phyloP scores from a whole-genome alignment of 2,888 invertebrate genomes.

The Tipula helvola region DNA sequence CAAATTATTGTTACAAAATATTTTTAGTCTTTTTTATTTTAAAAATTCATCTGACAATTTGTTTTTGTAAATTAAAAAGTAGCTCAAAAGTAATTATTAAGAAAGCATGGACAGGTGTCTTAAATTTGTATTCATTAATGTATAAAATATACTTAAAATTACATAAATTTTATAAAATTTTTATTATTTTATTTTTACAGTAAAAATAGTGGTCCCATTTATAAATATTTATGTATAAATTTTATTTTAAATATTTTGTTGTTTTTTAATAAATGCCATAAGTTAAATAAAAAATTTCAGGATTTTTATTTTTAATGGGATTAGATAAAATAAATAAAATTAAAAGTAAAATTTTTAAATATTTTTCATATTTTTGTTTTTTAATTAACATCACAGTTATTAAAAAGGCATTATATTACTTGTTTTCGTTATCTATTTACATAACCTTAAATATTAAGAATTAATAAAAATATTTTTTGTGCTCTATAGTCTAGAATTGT shows the following conservation, averaged over 20 bases:
- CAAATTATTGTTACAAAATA: not conserved
- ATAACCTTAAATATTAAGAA: not conserved
- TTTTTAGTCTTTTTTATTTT: not conserved
- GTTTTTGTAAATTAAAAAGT: not conserved
- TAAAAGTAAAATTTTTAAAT: not conserved
- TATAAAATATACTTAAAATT: not conserved
- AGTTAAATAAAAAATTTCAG: not conserved
- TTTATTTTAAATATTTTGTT: not conserved
- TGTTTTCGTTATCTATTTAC: not conserved
- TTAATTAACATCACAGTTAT: slow-evolving; percentile 20
- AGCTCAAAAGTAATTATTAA: not conserved
- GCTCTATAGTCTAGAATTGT: not conserved
- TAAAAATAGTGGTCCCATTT: slow-evolving; percentile 4
- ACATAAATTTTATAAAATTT: not conserved
- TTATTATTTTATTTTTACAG: not conserved
- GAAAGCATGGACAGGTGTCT: not conserved
- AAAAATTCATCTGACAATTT: not conserved
- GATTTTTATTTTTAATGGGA: not conserved
- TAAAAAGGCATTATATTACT: slow-evolving; percentile 19
- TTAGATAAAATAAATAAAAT: not conserved
- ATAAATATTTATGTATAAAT: not conserved
- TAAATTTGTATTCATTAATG: not conserved
- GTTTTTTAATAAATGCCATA: not conserved
- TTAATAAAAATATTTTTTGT: not conserved
- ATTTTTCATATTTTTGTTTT: slow-evolving; percentile 7